Percentiles rank a stretch among this genome's conserved stretches.
Evolutionary conservation across 2,797 vertebrate genomes (phyloP).

Genomic region (Xenops minutus): DNA sequence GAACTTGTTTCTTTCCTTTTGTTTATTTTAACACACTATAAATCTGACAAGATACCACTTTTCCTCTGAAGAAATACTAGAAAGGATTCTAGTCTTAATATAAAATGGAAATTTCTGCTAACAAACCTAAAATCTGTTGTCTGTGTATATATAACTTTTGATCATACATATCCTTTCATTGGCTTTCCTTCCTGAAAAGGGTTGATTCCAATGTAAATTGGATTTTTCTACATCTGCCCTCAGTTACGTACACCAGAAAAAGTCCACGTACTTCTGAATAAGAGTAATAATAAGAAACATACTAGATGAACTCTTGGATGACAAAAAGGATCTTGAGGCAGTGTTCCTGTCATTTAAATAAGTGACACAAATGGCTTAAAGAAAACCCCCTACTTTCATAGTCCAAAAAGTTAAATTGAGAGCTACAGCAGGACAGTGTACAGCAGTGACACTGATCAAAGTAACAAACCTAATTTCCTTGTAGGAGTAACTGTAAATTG

Average conservation of each 20-base stretch:
- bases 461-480: neutral
- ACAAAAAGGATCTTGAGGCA: neutral
- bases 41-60: neutral
- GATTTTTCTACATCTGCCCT: neutral
- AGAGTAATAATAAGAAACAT: neutral
- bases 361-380: neutral
- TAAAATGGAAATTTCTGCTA: constrained; percentile 1
- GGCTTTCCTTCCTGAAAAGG: neutral
- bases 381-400: neutral
- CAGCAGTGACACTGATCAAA: neutral
- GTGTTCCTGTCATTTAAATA: neutral
- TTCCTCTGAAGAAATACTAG: neutral
- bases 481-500: neutral
- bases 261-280: neutral
- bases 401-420: neutral
- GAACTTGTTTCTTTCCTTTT: constrained; percentile 26
- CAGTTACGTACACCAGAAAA: neutral
- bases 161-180: neutral
- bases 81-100: constrained; percentile 7
- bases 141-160: neutral
- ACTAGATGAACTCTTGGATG: neutral
- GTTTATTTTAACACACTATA: neutral
- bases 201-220: neutral
- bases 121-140: neutral
- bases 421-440: neutral